Evolutionary conservation across 2,888 invertebrate species (phyloP), one percentile per base, ranked within the genome.

Genomic region (Parochlus steinenii): DNA sequence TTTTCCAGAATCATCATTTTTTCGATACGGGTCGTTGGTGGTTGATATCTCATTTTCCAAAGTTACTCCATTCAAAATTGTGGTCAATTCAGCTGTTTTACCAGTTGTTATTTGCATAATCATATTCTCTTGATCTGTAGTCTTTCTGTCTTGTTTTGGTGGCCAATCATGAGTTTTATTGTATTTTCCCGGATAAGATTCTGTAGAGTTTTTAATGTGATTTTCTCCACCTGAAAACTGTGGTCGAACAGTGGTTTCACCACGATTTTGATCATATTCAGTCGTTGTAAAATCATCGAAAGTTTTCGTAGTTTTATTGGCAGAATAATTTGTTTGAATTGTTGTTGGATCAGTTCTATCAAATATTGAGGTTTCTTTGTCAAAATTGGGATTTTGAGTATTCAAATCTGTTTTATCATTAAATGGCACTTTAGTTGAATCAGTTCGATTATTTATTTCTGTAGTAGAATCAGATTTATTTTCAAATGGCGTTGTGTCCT

Each of bases 71-170:
- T n/a, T n/a, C n/a, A n/a, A n/a, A n/a, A n/a, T n/a, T n/a, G n/a
- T n/a, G n/a, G n/a, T n/a, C n/a, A n/a, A n/a, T n/a, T n/a, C n/a
- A n/a, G n/a, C n/a, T n/a, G n/a, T n/a, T n/a, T n/a, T n/a, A n/a
- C n/a, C n/a, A n/a, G n/a, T n/a, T n/a, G n/a, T n/a, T n/a, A n/a
- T n/a, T n/a, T n/a, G n/a, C n/a, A n/a, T n/a, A n/a, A n/a, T n/a
- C n/a, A n/a, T n/a, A 22, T 35, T 16, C 3, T 16, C 19, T 6
- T 18, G 10, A 10, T 22, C n/a, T 5, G 29, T 30, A 30, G n/a
- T 17, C 19, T 36, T 36, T 6, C 36, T n/a, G 18, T 30, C 18
- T 12, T 36, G 36, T 10, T 36, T 36, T 17, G 30, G 6, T n/a
- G 18, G 17, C 8, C 4, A 8, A 18, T 29, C 29, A 3, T 17